Conservation (phyloP, 2,888 invertebrate species). For the Parnassius apollo region DNA sequence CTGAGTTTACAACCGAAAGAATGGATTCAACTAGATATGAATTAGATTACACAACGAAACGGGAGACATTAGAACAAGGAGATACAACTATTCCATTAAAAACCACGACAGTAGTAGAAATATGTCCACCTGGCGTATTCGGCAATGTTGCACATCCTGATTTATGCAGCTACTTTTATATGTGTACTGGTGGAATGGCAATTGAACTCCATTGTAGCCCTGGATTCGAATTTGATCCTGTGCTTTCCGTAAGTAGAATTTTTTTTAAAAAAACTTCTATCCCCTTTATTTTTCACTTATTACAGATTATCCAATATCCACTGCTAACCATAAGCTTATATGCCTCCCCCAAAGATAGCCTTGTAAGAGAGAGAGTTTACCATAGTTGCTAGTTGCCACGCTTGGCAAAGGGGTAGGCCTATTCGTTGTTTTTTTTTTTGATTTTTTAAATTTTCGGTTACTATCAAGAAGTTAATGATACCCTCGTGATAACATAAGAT, state of each 20-base stretch:
- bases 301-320: too few relatives aligned
- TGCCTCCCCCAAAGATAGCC: too few relatives aligned
- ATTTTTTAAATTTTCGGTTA: too few relatives aligned
- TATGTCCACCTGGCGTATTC: conserved; percentile 33
- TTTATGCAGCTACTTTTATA: conserved; percentile 39
- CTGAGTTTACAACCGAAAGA: neutral
- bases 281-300: too few relatives aligned
- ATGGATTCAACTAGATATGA: neutral
- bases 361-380: too few relatives aligned
- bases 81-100: neutral
- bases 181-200: conserved; percentile 37
- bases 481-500: too few relatives aligned
- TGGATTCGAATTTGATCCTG: conserved; percentile 28
- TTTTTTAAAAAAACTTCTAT: neutral
- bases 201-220: conserved; percentile 32
- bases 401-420: too few relatives aligned
- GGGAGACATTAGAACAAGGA: neutral
- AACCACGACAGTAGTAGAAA: conserved; percentile 8
- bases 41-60: neutral
- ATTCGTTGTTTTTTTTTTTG: too few relatives aligned
- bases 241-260: conserved; percentile 1
- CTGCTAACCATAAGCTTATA: too few relatives aligned
- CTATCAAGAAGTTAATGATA: too few relatives aligned
- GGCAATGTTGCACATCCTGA: conserved; percentile 41
- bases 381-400: too few relatives aligned